These are phyloP conservation scores for Actinemys pallida DNA, from an alignment of 2,113 vertebrate species.

Conservation along the genomic window DNA sequence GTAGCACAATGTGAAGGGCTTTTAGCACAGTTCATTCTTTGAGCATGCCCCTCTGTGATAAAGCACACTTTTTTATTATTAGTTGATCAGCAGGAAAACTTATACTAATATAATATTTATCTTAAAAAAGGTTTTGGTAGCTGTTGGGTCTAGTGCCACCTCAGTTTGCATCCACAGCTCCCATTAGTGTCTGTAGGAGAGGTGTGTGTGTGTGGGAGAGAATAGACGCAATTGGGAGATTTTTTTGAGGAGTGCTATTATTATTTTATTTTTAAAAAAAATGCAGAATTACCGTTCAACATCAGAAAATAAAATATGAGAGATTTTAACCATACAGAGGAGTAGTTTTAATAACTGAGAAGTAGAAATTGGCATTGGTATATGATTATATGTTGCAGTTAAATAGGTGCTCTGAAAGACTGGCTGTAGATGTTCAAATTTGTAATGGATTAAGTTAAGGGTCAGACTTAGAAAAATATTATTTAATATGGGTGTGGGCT, in stretches of 20 bases:
- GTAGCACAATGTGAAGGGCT: accelerated
- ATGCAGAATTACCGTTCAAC: neutral
- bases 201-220: accelerated
- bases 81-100: neutral
- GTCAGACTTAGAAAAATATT: neutral
- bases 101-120: accelerated
- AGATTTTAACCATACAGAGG: neutral
- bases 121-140: neutral
- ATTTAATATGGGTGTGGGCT: neutral
- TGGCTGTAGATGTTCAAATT: accelerated
- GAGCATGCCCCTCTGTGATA: neutral
- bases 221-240: neutral
- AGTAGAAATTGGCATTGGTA: neutral
- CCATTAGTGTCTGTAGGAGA: accelerated
- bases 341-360: neutral
- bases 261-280: neutral
- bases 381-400: accelerated
- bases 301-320: neutral
- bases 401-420: neutral
- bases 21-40: neutral
- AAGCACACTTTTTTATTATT: neutral
- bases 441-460: accelerated
- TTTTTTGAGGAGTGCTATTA: neutral
- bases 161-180: accelerated
- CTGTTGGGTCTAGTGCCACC: neutral